These are phyloP conservation scores for Pollicipes pollicipes DNA, from an alignment of 1,140 invertebrate species.

Conservation along the genomic window DNA sequence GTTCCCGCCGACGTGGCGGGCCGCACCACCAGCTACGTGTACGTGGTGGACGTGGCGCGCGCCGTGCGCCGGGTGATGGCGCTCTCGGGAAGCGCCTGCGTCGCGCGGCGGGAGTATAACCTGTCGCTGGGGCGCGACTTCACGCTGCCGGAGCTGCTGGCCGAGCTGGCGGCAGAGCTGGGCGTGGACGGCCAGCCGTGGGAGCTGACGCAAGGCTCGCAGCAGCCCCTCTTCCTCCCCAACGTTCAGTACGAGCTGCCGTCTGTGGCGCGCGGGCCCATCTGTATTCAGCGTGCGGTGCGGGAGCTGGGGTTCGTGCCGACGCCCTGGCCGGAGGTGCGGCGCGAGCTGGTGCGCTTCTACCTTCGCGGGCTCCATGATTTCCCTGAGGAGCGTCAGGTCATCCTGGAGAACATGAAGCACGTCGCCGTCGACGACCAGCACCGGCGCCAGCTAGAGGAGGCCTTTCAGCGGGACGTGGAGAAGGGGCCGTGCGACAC, in stretches of 20 bases:
- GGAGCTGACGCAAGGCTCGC: neutral
- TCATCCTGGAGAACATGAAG: neutral
- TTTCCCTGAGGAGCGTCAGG: neutral
- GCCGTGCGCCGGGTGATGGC: conserved; percentile 22
- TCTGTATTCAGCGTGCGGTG: conserved; percentile 27
- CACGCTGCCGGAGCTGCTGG: conserved; percentile 21
- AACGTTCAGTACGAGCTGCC: conserved; percentile 24
- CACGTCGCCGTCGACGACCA: neutral
- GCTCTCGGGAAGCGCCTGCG: conserved; percentile 15
- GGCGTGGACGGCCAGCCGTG: conserved; percentile 7
- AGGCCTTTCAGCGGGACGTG: neutral
- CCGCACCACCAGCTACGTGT: conserved; percentile 29
- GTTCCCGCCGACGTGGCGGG: conserved; percentile 23
- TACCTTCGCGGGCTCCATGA: neutral
- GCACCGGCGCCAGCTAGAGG: neutral
- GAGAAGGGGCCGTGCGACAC: too few species aligned
- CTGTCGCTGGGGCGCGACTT: conserved; percentile 25
- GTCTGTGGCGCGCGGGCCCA: conserved; percentile 27
- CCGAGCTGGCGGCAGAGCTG: conserved; percentile 21
- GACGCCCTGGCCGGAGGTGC: conserved; percentile 16
- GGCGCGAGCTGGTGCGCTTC: neutral
- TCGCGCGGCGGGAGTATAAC: conserved; percentile 27
- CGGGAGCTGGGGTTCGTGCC: conserved; percentile 26
- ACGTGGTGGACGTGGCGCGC: conserved; percentile 29
- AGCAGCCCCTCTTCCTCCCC: neutral